Evolutionary conservation across 35 echinoderm and acorn worm species (phyloP).

Genomic region (Apostichopus japonicus): DNA sequence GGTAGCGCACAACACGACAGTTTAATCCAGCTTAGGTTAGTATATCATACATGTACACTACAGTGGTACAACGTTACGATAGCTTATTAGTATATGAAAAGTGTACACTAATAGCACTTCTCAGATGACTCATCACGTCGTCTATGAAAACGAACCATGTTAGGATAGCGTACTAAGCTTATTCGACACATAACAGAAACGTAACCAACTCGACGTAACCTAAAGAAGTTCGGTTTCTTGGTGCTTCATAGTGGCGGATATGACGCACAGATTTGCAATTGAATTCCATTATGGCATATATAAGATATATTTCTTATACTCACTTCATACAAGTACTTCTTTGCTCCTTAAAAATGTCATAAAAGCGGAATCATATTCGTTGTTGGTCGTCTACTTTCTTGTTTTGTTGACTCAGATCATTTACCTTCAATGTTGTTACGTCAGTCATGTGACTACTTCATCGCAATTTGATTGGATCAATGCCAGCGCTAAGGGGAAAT

Average conservation of each 20-base stretch:
- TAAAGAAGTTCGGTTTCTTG: neutral
- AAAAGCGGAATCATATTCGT: conserved; percentile 35
- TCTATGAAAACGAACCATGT: neutral
- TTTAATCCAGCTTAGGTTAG: too few species aligned
- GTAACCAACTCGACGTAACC: conserved; percentile 28
- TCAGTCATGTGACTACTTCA: conserved; percentile 37
- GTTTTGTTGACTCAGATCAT: conserved; percentile 56
- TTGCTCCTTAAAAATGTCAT: neutral
- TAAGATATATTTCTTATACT: conserved; percentile 10
- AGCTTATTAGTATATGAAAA: neutral
- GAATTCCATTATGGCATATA: neutral
- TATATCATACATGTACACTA: too few species aligned
- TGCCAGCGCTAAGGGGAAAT: conserved; percentile 42
- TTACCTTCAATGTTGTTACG: conserved; percentile 53
- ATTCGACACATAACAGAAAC: neutral
- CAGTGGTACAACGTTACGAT: neutral
- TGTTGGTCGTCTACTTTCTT: neutral
- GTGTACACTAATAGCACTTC: neutral
- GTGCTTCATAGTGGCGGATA: neutral
- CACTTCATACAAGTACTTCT: neutral
- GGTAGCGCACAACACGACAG: too few species aligned
- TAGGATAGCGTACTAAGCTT: conserved; percentile 31
- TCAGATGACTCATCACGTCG: conserved; percentile 33
- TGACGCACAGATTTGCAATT: neutral
- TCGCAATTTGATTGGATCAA: neutral